These are phyloP conservation scores for Crotalus viridis DNA, from an alignment of 2,113 vertebrate genomes.

Conservation along the genomic window DNA sequence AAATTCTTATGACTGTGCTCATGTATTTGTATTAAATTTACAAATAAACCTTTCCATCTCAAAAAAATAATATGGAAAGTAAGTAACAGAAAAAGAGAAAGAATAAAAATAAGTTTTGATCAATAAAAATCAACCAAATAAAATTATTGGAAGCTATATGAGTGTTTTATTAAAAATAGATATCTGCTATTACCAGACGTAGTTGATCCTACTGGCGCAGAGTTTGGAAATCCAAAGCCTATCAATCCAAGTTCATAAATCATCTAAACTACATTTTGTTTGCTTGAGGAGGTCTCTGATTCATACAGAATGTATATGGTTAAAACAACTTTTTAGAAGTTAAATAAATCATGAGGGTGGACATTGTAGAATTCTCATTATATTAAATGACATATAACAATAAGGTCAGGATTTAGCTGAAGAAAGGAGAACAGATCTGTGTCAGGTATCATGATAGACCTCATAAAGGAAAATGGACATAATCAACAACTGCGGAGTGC, in stretches of 20 bases:
- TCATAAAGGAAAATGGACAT: too few species aligned
- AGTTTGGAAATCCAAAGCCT: not conserved
- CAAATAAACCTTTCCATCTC: not conserved
- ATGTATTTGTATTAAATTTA: not conserved
- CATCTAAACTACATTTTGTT: not conserved
- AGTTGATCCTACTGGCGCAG: not conserved
- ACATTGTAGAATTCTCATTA: not conserved
- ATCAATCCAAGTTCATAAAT: not conserved
- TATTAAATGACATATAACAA: not conserved
- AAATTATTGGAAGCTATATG: not conserved
- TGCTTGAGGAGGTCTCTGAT: not conserved
- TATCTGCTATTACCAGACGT: not conserved
- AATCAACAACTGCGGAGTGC: too few species aligned
- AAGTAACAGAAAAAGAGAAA: not conserved
- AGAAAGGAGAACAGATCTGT: not conserved
- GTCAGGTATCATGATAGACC: not conserved
- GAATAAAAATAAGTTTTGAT: not conserved
- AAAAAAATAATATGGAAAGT: not conserved
- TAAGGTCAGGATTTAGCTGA: not conserved
- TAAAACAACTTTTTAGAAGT: not conserved
- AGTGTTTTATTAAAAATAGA: not conserved
- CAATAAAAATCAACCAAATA: not conserved
- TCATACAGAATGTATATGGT: not conserved
- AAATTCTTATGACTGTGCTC: not conserved
- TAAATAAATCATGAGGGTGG: not conserved